Evolutionary conservation across 2,113 vertebrate species (phyloP).

Genomic region (Psittacula cyanocephala): DNA sequence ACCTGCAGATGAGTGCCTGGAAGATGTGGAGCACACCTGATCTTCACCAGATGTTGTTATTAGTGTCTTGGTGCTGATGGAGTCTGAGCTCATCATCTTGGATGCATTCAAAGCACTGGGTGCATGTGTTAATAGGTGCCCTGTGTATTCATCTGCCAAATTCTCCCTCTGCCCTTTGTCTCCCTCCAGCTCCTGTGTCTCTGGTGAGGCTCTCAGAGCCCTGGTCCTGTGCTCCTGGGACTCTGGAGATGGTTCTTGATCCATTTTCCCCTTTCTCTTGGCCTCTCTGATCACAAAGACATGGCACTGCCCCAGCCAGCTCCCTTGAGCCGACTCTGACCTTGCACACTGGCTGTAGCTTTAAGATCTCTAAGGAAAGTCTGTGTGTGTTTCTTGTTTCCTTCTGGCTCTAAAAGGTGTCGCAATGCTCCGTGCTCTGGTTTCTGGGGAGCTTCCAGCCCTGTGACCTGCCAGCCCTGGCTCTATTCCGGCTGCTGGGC

Average conservation of each 20-base stretch:
- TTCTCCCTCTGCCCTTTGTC: fast-evolving
- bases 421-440: fast-evolving
- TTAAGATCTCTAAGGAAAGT: no score
- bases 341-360: fast-evolving
- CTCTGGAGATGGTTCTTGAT: not conserved
- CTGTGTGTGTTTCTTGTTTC: not conserved
- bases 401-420: not conserved
- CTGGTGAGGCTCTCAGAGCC: not conserved
- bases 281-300: not conserved
- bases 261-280: not conserved
- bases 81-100: not conserved
- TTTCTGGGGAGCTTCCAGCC: not conserved
- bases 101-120: fast-evolving
- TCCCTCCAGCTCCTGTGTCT: not conserved
- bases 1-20: not conserved
- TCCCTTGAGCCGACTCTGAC: not conserved
- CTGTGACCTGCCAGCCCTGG: not conserved
- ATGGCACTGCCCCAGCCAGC: not conserved
- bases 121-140: not conserved
- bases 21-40: not conserved
- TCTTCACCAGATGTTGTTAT: not conserved
- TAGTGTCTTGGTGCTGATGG: not conserved
- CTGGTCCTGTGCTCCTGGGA: not conserved
- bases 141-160: not conserved
- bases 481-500: not conserved